phyloP scores from a whole-genome alignment of 2,797 vertebrate genomes.

The Ctenosaura bakeri region DNA sequence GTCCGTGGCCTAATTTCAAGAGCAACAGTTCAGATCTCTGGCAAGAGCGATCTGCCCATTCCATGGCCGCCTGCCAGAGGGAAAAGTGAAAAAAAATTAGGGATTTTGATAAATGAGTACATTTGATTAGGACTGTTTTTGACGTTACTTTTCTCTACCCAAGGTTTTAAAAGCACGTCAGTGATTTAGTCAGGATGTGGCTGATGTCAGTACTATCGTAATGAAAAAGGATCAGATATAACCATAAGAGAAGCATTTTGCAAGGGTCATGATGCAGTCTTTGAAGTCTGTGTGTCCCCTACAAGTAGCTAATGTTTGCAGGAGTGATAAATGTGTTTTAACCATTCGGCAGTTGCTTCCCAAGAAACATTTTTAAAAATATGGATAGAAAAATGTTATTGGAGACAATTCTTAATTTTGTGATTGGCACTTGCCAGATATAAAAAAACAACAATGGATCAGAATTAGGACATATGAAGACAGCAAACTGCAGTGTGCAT shows the following conservation, averaged over 20 bases:
- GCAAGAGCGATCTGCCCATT: neutral
- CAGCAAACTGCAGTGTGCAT: neutral
- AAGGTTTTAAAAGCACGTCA: neutral
- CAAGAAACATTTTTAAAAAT: neutral
- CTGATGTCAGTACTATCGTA: neutral
- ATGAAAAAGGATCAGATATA: neutral
- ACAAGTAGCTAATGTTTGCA: neutral
- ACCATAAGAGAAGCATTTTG: neutral
- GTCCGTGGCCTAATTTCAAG: neutral
- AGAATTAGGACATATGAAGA: constrained; percentile 1
- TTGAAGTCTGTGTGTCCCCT: no score
- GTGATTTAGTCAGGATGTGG: neutral
- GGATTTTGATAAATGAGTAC: neutral
- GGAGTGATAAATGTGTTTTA: neutral
- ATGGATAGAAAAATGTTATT: neutral
- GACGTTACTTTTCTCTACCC: neutral
- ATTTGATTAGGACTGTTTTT: neutral
- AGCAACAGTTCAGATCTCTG: neutral
- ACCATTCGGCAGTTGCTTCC: neutral
- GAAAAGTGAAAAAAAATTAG: neutral
- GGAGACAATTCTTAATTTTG: neutral
- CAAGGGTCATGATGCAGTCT: neutral
- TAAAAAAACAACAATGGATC: neutral
- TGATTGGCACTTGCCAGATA: neutral
- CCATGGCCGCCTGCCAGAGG: neutral